Evolutionary conservation across 64 coral and sea anemone species (phyloP).

Genomic region (Porites australiensis): DNA sequence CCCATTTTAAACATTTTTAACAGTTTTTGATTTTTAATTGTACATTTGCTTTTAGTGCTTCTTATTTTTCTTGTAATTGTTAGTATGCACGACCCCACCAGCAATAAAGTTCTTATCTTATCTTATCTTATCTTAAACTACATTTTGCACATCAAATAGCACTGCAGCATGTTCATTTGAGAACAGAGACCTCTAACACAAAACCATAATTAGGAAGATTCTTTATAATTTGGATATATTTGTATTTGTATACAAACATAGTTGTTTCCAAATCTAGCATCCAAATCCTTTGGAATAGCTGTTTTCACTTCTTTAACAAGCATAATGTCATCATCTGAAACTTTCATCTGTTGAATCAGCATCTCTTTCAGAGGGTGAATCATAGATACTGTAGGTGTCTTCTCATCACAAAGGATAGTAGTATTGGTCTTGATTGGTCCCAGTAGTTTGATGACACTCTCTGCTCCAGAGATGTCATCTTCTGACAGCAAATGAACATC

Average conservation of each 20-base stretch:
- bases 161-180: constrained; percentile 24
- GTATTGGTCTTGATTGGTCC: background rate
- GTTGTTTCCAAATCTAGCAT: constrained; percentile 19
- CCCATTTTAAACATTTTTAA: too few relatives aligned
- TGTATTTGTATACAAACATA: background rate
- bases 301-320: constrained; percentile 28
- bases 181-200: constrained; percentile 4
- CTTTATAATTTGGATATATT: constrained; percentile 12
- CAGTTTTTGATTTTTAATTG: too few relatives aligned
- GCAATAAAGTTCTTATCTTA: too few relatives aligned
- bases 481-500: constrained; percentile 15
- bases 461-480: constrained; percentile 7
- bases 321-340: constrained; percentile 17
- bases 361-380: constrained; percentile 4
- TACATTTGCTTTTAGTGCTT: too few relatives aligned
- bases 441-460: background rate
- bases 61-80: too few relatives aligned
- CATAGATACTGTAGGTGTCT: constrained; percentile 2
- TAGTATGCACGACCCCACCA: too few relatives aligned
- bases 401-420: constrained; percentile 20
- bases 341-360: constrained; percentile 10
- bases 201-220: constrained; percentile 21
- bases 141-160: constrained; percentile 32
- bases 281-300: constrained; percentile 10
- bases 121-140: background rate